A percentile compares a stretch with the other conserved stretches of the same genome.
Evolutionary conservation across 2,888 invertebrate species (phyloP).

Genomic region (Hedya salicella): DNA sequence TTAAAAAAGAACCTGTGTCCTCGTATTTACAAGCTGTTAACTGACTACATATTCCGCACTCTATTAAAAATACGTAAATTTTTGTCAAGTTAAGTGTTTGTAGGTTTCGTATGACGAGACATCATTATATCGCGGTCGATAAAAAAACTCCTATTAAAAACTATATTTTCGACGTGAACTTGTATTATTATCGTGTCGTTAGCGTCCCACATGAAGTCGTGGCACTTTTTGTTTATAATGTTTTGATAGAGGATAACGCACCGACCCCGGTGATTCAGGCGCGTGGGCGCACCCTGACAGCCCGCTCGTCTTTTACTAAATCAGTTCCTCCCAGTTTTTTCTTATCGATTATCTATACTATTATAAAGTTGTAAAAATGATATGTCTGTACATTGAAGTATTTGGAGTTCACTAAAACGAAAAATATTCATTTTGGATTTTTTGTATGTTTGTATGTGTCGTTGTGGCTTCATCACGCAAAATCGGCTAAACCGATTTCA

Average conservation of each 20-base stretch:
- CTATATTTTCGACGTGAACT: background rate
- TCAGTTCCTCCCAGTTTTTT: conserved; percentile 10
- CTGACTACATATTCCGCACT: background rate
- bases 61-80: background rate
- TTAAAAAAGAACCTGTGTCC: conserved; percentile 19
- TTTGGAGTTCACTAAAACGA: too few species aligned
- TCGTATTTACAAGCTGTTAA: background rate
- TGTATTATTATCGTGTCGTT: conserved; percentile 30
- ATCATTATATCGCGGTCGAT: background rate
- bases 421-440: too few species aligned
- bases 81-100: background rate
- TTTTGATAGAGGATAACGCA: conserved; percentile 54
- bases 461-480: too few species aligned
- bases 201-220: conserved; percentile 53
- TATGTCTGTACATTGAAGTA: too few species aligned
- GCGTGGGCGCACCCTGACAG: conserved; percentile 56
- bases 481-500: too few species aligned
- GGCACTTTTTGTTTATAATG: conserved; percentile 57
- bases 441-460: too few species aligned
- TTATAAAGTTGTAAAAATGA: too few species aligned
- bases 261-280: conserved; percentile 57
- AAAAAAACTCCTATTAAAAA: background rate
- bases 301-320: conserved; percentile 40
- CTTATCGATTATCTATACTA: too few species aligned
- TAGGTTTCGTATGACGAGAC: background rate